These are phyloP conservation scores for Heteropelma amictum DNA, from an alignment of 2,888 invertebrate species.

Conservation along the genomic window DNA sequence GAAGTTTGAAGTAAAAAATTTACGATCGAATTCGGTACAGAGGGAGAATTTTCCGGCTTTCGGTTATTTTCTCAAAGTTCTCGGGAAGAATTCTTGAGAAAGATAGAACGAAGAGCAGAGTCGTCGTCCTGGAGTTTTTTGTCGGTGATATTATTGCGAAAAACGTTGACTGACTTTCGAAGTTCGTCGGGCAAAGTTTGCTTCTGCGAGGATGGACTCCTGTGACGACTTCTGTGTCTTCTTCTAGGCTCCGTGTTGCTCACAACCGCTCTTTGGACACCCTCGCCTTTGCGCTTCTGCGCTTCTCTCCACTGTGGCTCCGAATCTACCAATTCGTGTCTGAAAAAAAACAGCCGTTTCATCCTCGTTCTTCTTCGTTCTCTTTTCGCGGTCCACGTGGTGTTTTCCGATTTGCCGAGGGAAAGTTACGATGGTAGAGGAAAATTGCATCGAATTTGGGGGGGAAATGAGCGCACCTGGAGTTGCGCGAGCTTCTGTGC, in stretches of 20 bases:
- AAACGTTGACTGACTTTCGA: conserved; percentile 74
- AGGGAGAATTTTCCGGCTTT: too few species aligned
- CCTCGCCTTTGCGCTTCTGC: conserved; percentile 85
- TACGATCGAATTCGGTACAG: too few species aligned
- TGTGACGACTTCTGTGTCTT: conserved; percentile 74
- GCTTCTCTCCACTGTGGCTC: conserved; percentile 94
- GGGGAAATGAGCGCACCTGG: conserved; percentile 73
- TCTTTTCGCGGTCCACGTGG: neutral
- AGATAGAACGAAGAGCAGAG: too few species aligned
- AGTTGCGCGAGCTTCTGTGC: conserved; percentile 87
- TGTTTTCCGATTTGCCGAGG: too few species aligned
- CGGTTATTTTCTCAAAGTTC: too few species aligned
- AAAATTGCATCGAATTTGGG: too few species aligned
- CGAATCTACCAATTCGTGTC: conserved; percentile 89
- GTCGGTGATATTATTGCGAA: too few species aligned
- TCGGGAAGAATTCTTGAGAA: too few species aligned
- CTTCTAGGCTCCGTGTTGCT: conserved; percentile 73
- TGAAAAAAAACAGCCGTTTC: conserved; percentile 58
- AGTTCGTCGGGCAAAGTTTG: conserved; percentile 75
- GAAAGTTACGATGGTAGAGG: too few species aligned
- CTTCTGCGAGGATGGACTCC: conserved; percentile 76
- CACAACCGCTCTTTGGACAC: conserved; percentile 76
- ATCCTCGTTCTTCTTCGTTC: neutral
- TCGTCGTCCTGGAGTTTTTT: too few species aligned
- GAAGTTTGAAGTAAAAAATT: too few species aligned